These are phyloP conservation scores for Cynodonichthys magdalenae DNA, from an alignment of 2,797 vertebrate species.

Conservation along the genomic window DNA sequence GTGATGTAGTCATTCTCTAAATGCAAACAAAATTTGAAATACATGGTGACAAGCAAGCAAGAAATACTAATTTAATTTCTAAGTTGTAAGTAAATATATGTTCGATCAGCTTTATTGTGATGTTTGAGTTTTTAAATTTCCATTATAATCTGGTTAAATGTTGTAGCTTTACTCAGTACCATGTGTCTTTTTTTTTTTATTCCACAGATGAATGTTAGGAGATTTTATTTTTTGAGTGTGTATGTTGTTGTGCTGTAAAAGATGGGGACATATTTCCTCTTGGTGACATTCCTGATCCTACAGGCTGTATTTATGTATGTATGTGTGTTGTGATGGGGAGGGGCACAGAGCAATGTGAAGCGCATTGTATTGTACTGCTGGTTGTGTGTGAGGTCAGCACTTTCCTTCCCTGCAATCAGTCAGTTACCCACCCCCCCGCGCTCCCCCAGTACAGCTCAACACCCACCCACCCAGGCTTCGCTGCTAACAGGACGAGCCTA, in stretches of 20 bases:
- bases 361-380: constrained; percentile 73
- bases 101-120: too few relatives aligned
- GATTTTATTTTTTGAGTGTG: constrained; percentile 18
- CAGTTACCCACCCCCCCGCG: constrained; percentile 29
- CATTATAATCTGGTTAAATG: too few relatives aligned
- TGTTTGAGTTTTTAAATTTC: too few relatives aligned
- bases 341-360: constrained; percentile 55
- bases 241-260: constrained; percentile 32
- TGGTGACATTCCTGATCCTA: constrained; percentile 73
- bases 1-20: too few relatives aligned
- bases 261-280: constrained; percentile 69
- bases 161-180: too few relatives aligned
- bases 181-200: constrained; percentile 6
- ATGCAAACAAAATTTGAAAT: too few relatives aligned
- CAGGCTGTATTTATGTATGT: constrained; percentile 40
- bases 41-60: too few relatives aligned
- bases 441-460: constrained; percentile 21
- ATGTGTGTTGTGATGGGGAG: constrained; percentile 39
- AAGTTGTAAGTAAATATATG: too few relatives aligned
- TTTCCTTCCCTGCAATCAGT: constrained; percentile 78
- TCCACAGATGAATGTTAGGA: constrained; percentile 23
- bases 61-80: too few relatives aligned
- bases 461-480: constrained; percentile 40
- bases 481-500: constrained; percentile 75
- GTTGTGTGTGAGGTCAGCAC: constrained; percentile 81